Percentiles rank a stretch among this genome's conserved stretches.
These are phyloP conservation scores for Eupithecia abbreviata DNA, from an alignment of 2,888 invertebrate genomes.

Conservation along the genomic window DNA sequence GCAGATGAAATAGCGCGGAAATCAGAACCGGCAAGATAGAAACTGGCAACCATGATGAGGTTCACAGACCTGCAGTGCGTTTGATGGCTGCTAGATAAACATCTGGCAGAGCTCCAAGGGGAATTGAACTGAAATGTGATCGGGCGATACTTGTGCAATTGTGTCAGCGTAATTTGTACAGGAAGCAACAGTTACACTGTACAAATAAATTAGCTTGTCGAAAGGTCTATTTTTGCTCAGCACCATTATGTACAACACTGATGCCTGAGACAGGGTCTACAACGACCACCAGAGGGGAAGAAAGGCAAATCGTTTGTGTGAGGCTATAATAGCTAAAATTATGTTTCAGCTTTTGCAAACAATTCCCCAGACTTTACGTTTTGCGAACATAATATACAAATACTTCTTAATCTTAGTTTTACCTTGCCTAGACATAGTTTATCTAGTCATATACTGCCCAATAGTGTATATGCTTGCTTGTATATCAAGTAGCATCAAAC, in stretches of 20 bases:
- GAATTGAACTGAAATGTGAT: constrained; percentile 52
- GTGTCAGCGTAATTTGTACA: constrained; percentile 25
- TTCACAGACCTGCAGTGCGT: constrained; percentile 58
- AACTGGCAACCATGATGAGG: constrained; percentile 42
- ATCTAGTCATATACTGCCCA: background rate
- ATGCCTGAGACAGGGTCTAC: background rate
- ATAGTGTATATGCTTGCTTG: background rate
- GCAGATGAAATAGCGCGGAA: background rate
- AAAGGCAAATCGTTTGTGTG: background rate
- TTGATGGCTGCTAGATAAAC: constrained; percentile 55
- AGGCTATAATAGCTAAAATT: background rate
- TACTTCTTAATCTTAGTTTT: background rate
- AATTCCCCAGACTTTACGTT: background rate
- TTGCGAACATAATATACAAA: background rate
- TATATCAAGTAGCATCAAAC: constrained; percentile 1
- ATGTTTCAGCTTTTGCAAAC: background rate
- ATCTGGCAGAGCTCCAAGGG: constrained; percentile 59
- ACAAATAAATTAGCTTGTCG: background rate
- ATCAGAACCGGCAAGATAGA: constrained; percentile 1
- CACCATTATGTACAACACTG: background rate
- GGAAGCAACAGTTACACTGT: constrained; percentile 19
- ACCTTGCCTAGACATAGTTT: background rate
- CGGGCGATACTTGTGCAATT: constrained; percentile 43
- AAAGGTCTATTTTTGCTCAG: background rate
- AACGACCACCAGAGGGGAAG: background rate